Evolutionary conservation across 2,113 vertebrate species (phyloP), one percentile per base, ranked within the genome.

Genomic region (Regulus satrapa): DNA sequence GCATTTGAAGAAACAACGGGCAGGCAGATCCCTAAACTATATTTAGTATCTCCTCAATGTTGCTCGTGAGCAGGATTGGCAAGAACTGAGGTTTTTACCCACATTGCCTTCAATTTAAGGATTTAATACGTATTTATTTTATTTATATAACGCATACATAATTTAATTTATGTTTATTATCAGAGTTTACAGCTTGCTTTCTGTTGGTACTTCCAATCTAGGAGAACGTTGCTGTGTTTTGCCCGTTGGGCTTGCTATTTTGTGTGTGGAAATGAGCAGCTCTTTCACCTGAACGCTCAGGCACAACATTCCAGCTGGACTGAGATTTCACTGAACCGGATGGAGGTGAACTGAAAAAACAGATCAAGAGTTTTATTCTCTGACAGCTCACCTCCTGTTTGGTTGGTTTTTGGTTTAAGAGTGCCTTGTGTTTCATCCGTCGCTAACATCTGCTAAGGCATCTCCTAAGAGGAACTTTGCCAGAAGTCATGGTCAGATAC

Each of bases 171-270:
- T 66, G 23, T 8, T 72, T 77, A 59, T 56, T 83, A 52, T 64
- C 41, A 38, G 36, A 82, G 36, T 78, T 88, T 85, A 26, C 29
- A 66, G 15, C 34, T 95, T 92, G 46, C 23, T 51, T 92, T 88
- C 71, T 90, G 32, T 40, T 79, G 38, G 8, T 64, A 24, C 62
- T 77, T 79, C 71, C 86, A 58, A 66, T 43, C 40, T 81, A 81
- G 24, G 26, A 84, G 55, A 58, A 66, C 9, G 46, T 21, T 90
- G 34, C 26, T 38, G 12, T 52, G 26, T 74, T 87, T 82, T 91
- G n/a, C 34, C 23, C 55, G 74, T 83, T 41, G 51, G 38, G 12
- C 20, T 75, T 45, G 25, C 4, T 56, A 0, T 59, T 41, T 14
- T 0, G 0, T 34, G 13, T 41, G 49, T 66, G 58, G 71, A 85